Percentiles rank a stretch among this genome's conserved stretches.
These are phyloP conservation scores for Dicyrtoma fusca DNA, from an alignment of 2,888 invertebrate species.

Conservation along the genomic window DNA sequence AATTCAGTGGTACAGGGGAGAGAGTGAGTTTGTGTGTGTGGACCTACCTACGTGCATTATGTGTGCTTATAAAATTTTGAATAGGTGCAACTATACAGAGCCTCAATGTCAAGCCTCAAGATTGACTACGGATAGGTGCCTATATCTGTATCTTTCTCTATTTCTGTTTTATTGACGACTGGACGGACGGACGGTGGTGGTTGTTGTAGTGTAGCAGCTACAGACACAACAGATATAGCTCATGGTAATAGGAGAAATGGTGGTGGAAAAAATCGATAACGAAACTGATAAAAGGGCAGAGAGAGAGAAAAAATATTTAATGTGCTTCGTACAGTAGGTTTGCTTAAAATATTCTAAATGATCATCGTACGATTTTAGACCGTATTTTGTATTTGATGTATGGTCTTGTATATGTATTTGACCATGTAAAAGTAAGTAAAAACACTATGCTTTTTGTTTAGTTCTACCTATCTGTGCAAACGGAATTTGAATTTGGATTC, in stretches of 20 bases:
- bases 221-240: too few species aligned
- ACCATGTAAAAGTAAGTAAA: too few species aligned
- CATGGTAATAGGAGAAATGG: not conserved
- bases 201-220: not conserved
- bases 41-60: too few species aligned
- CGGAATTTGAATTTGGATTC: not conserved
- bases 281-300: slow-evolving; percentile 31
- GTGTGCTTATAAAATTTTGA: too few species aligned
- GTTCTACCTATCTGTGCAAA: not conserved
- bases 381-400: not conserved
- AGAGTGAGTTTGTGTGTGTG: too few species aligned
- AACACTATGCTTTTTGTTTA: not conserved
- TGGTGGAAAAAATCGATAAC: slow-evolving; percentile 36
- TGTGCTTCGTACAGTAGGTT: slow-evolving; percentile 5
- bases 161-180: not conserved
- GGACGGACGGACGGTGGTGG: not conserved
- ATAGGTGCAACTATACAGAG: too few species aligned
- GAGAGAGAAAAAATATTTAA: slow-evolving; percentile 23
- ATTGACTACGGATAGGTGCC: too few species aligned
- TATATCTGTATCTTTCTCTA: too few species aligned
- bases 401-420: slow-evolving; percentile 6
- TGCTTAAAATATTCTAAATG: slow-evolving; percentile 9
- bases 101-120: too few species aligned
- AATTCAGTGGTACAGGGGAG: too few species aligned
- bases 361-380: slow-evolving; percentile 5